These are phyloP conservation scores for Athetis lepigone DNA, from an alignment of 2,888 invertebrate species.

Conservation along the genomic window DNA sequence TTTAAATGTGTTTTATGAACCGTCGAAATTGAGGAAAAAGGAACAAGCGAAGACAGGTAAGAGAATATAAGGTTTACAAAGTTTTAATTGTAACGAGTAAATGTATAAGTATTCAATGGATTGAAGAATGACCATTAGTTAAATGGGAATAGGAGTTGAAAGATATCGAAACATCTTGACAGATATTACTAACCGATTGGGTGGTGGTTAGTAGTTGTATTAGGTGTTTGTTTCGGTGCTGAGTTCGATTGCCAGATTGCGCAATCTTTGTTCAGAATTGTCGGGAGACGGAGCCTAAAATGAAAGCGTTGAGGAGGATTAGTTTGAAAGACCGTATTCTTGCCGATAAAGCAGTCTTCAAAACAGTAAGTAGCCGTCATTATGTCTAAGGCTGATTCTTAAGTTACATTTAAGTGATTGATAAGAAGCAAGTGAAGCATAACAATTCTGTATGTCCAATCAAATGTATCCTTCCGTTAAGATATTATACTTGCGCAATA, in stretches of 20 bases:
- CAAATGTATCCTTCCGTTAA: no score
- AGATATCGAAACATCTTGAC: no score
- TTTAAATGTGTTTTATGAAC: slow-evolving; percentile 66
- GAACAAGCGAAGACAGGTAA: slow-evolving; percentile 75
- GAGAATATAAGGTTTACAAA: slow-evolving; percentile 19
- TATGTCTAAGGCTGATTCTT: background rate
- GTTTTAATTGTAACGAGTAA: background rate
- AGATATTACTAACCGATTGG: no score
- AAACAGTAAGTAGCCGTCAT: background rate
- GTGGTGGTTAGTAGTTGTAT: no score
- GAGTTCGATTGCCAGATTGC: background rate
- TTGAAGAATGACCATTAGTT: background rate
- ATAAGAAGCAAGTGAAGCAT: no score
- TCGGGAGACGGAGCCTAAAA: background rate
- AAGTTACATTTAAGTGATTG: no score
- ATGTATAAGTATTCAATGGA: background rate
- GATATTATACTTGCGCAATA: no score
- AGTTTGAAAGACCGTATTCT: background rate
- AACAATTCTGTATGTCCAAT: no score
- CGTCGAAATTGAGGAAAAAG: slow-evolving; percentile 78
- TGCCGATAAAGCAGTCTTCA: background rate
- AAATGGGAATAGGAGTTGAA: background rate
- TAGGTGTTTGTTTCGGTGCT: background rate
- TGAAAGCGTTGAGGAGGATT: no score
- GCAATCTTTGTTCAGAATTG: background rate